Evolutionary conservation across 2,797 vertebrate species (phyloP).

Genomic region (Pseudochirops corinnae): DNA sequence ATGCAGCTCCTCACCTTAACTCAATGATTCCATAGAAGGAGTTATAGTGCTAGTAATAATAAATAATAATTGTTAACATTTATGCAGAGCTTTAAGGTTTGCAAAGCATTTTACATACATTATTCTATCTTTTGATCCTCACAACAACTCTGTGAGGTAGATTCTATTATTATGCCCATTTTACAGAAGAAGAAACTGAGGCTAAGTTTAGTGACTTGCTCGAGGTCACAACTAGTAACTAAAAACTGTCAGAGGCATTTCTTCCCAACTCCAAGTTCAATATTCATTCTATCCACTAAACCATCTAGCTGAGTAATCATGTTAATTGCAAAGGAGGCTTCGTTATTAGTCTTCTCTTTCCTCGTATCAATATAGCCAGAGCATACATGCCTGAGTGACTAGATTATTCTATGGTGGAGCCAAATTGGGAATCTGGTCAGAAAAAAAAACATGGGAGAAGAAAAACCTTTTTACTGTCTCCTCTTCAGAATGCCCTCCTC

Average conservation of each 20-base stretch:
- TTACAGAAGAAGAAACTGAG: background rate
- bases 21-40: background rate
- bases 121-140: background rate
- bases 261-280: background rate
- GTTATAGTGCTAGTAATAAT: background rate
- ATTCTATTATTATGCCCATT: background rate
- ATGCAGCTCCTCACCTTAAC: background rate
- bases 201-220: background rate
- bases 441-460: background rate
- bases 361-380: background rate
- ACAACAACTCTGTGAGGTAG: background rate
- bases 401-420: background rate
- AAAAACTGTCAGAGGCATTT: background rate
- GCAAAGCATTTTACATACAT: background rate
- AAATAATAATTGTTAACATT: background rate
- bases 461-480: background rate
- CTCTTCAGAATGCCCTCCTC: background rate
- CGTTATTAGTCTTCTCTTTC: background rate
- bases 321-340: background rate
- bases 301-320: background rate
- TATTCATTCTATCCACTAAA: background rate
- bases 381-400: background rate
- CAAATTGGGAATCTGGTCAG: background rate
- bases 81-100: background rate
- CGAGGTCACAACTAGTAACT: background rate